Conservation (phyloP, 2,888 invertebrate genomes). For the Oscheius sp. region DNA sequence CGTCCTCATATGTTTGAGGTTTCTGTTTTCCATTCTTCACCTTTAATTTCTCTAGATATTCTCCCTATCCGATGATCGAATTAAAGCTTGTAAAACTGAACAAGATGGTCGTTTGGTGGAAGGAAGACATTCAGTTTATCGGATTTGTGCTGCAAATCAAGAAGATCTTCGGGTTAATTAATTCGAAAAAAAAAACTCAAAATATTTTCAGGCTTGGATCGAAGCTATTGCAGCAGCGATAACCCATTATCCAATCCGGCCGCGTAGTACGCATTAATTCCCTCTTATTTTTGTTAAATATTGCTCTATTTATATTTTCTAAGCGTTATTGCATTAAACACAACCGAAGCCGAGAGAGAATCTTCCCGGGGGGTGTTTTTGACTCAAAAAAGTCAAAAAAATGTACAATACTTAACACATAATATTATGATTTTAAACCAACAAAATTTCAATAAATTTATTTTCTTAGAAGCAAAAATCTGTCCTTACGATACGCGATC, state of each 20-base stretch:
- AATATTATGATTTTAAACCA: not conserved
- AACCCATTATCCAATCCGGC: conserved; percentile 40
- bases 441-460: not conserved
- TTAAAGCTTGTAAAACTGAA: conserved; percentile 58
- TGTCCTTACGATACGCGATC: conserved; percentile 22
- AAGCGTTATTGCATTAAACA: not conserved
- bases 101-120: conserved; percentile 86
- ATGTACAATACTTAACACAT: conserved; percentile 8
- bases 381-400: conserved; percentile 9
- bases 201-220: conserved; percentile 43
- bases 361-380: conserved; percentile 2
- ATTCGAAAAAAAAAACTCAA: not conserved
- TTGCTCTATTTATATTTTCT: not conserved
- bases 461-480: not conserved
- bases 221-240: conserved; percentile 44
- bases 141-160: conserved; percentile 90
- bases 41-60: conserved; percentile 41
- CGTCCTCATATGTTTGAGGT: conserved; percentile 56
- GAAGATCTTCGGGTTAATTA: conserved; percentile 43
- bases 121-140: conserved; percentile 76
- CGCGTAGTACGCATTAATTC: conserved; percentile 47
- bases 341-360: not conserved
- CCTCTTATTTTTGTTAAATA: not conserved
- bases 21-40: not conserved
- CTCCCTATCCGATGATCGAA: conserved; percentile 51